Evolutionary conservation across 1,140 invertebrate genomes (phyloP), one percentile per base, ranked within the genome.

Genomic region (Tyrophagus putrescentiae): DNA sequence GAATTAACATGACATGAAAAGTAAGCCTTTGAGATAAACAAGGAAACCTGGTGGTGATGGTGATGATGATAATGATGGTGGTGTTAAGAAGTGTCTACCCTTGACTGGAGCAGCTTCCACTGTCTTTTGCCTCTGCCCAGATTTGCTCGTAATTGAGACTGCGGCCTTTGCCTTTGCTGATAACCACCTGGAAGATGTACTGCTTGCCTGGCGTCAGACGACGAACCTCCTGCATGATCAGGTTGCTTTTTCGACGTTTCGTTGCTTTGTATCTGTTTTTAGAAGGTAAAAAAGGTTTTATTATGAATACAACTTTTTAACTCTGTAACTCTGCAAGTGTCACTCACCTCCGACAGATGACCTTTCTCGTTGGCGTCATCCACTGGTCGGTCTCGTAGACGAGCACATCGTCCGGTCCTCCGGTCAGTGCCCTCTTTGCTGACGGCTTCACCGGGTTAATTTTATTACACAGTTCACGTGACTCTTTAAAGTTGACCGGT

Each of bases 161-260:
- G 7, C 66, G 64, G 5, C 68, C 68, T 36, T 65, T 67, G 7
- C 65, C 62, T 59, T 67, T 68, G 21, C 65, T 70, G 33, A 72
- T 64, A 48, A 67, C 67, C 0, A 72, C 65, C 52, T 71, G 69
- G 57, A 72, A 70, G 23, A 69, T 58, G 52, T 72, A 72, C 11
- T 21, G 60, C 3, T 65, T 70, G 21, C 62, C 66, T 2, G 67
- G 66, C 27, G 62, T 59, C 7, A 72, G 59, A n/a, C 64, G 64
- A 31, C 60, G 65, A 4, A 72, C 64, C 5, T 64, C 67, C 45
- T 70, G 65, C 11, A 65, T 67, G 16, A 71, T 65, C 18, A 68
- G 58, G 29, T 67, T 60, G 18, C 54, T 64, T 18, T 59, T 62
- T 58, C 39, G 61, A 29, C 60, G 66, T 23, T 60, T 61, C 53